A percentile compares a stretch with the other conserved stretches of the same genome.
These are phyloP conservation scores for Gymnarchus niloticus DNA, from an alignment of 2,113 vertebrate species.

Conservation along the genomic window DNA sequence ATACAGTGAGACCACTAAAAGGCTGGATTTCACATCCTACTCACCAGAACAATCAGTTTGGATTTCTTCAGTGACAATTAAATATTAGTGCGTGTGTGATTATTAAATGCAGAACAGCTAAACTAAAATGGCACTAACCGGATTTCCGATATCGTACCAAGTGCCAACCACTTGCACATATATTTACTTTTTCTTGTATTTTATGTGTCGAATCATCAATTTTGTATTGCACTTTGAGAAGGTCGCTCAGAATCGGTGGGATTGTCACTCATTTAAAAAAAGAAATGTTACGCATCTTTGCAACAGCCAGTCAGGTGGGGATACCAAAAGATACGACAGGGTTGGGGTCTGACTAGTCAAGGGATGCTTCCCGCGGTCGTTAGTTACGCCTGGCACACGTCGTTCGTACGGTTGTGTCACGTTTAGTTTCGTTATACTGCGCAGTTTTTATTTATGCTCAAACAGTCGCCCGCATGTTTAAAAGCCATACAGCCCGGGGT, in stretches of 20 bases:
- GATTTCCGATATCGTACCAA: not conserved
- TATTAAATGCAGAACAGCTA: not conserved
- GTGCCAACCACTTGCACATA: not conserved
- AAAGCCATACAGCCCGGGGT: slow-evolving; percentile 27
- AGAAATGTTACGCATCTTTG: not conserved
- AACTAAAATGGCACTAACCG: not conserved
- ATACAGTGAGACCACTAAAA: not conserved
- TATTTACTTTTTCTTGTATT: not conserved
- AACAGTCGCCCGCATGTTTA: slow-evolving; percentile 13
- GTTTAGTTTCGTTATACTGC: not conserved
- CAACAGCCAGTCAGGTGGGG: not conserved
- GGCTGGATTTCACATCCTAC: not conserved
- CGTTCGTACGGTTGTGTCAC: not conserved
- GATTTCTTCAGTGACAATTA: not conserved
- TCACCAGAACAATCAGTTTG: not conserved
- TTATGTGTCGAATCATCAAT: not conserved
- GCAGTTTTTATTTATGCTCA: not conserved
- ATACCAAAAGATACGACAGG: not conserved
- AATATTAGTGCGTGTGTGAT: not conserved
- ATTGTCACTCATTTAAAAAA: not conserved
- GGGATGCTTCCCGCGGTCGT: not conserved
- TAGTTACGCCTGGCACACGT: not conserved
- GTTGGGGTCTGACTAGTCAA: not conserved
- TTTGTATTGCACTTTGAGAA: slow-evolving; percentile 17
- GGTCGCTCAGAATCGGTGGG: not conserved